These are phyloP conservation scores for Ibycter americanus DNA, from an alignment of 2,797 vertebrate species.

Conservation along the genomic window DNA sequence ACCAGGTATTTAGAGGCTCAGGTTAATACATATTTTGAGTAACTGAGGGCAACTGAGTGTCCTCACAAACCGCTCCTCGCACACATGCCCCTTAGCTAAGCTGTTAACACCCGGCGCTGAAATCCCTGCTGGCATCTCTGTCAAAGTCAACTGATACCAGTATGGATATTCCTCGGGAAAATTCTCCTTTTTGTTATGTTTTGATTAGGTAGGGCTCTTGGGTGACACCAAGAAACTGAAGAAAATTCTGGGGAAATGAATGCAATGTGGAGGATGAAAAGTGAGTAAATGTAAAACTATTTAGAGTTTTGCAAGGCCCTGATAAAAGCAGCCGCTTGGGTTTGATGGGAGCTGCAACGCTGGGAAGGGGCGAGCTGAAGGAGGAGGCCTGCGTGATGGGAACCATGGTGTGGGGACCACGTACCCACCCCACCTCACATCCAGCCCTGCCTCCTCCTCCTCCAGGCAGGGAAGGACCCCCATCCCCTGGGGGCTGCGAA, in stretches of 20 bases:
- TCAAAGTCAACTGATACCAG: not conserved
- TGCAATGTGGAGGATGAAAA: not conserved
- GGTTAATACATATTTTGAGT: slow-evolving; percentile 34
- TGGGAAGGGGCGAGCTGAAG: not conserved
- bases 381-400: not conserved
- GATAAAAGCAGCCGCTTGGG: not conserved
- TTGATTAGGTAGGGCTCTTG: not conserved
- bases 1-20: not conserved
- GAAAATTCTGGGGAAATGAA: not conserved
- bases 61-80: not conserved
- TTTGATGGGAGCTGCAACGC: not conserved
- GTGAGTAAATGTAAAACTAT: not conserved
- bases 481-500: not conserved
- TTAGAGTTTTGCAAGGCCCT: rapidly evolving
- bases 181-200: not conserved
- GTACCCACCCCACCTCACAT: not conserved
- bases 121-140: not conserved
- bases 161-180: not conserved
- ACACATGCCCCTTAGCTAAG: not conserved
- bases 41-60: not conserved
- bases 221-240: not conserved
- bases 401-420: not conserved
- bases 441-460: not conserved
- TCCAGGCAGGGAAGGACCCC: not conserved
- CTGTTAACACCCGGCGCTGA: not conserved